Base-by-base conservation (phyloP, 1,140 invertebrate genomes). In the Globodera rostochiensis region DNA sequence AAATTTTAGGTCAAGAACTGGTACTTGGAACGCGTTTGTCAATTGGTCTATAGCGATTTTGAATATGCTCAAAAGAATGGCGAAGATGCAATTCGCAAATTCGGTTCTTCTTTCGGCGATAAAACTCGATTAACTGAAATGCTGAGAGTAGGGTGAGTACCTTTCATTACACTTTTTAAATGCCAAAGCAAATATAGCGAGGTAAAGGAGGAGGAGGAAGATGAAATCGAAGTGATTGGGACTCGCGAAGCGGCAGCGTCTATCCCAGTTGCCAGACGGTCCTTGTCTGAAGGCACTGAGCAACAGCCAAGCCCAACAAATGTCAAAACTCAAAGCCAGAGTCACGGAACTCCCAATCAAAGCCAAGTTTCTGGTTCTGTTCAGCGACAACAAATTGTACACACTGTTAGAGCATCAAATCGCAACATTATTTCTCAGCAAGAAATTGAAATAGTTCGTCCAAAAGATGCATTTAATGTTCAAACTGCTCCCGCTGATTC, bases 1-100 rank as follows among this genome's bases (percentile, higher is more conserved):
- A 67, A n/a, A 25, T 25, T 69, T 60, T 64, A 66, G 36, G 64
- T 36, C 13, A 78, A 78, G 46, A 78, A 78, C 47, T 78, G 76
- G 76, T 78, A 78, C 46, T 49, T 78, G 45, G 76, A 78, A 45
- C 76, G 76, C 5, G 45, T 78, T 6, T 70, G 60, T 49, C 76
- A 78, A 6, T 25, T 78, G 19, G 47, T 78, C 11, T 78, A 78
- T 46, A 78, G 64, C 19, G 76, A 78, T 70, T 78, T 69, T 70
- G 76, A 69, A 53, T 78, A 78, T 11, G 76, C 70, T 25, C 46
- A 67, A 9, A 78, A 70, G 21, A 66, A 70, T 19, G 76, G 76
- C 49, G 64, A 69, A 49, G 53, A 66, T 13, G 25, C 64, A 25
- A 66, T 78, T 66, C 25, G 64, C 7, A 15, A n/a, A 25, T 47